phyloP scores from a whole-genome alignment of 2,113 vertebrate species.

The Sinocyclocheilus maitianheensis region DNA sequence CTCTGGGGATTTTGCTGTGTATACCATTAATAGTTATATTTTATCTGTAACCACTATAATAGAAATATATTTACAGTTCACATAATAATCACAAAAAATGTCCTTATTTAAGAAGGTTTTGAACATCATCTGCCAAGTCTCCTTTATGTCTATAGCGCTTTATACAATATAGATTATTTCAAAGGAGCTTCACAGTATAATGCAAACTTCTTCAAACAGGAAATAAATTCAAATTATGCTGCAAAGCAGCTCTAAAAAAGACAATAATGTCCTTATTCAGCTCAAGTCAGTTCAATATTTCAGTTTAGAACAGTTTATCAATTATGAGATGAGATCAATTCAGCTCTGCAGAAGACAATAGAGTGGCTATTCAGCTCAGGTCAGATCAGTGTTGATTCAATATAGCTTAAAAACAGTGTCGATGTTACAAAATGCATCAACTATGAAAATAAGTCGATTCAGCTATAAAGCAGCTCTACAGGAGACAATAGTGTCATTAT shows the following conservation, averaged over 20 bases:
- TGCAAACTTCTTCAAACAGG: neutral
- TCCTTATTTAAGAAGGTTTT: neutral
- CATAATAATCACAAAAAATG: neutral
- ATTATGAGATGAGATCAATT: neutral
- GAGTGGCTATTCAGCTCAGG: neutral
- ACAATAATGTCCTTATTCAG: neutral
- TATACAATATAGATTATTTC: neutral
- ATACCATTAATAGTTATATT: neutral
- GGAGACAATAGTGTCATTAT: neutral
- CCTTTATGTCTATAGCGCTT: neutral
- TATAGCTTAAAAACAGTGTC: neutral
- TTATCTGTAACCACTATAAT: neutral
- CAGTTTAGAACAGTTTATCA: neutral
- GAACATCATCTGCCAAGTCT: neutral
- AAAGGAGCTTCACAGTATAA: neutral
- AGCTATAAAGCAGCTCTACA: neutral
- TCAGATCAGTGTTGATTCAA: neutral
- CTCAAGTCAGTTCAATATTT: neutral
- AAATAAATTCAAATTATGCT: neutral
- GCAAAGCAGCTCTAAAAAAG: neutral
- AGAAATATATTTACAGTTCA: neutral
- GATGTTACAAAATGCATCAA: neutral
- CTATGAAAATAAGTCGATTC: neutral
- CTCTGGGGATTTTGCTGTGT: too few relatives aligned
- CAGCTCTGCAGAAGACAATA: neutral